Base-by-base conservation (phyloP, 53 echinoderm and acorn worm species). In the Actinopyga echinites region DNA sequence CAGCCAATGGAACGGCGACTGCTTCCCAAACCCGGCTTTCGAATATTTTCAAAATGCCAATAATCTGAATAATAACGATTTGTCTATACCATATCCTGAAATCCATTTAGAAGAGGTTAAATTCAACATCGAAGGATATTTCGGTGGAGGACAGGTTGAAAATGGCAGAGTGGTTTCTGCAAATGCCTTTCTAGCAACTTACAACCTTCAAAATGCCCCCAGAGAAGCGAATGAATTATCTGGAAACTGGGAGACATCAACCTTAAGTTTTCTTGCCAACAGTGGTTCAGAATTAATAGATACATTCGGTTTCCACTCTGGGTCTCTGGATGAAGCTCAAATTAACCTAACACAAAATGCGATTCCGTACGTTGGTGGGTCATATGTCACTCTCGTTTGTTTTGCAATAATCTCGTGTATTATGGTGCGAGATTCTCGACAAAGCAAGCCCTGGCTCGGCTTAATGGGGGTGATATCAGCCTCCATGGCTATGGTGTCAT, bases 341-440 rank as follows among this genome's bases (percentile, higher is more conserved):
- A 85, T 79, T 4, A 86, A 56, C 35, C 52, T 93, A 58, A 91
- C 93, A 28, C 15, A 78, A 17, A 79, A 84, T 22, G 87, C 91
- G 59, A 85, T 96, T 33, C 96, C 96, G 1, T 86, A 83, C 33
- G 85, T 96, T 57, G 69, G 71, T 22, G 74, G 89, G 21, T 79
- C 96, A 7, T 87, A 83, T 58, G 79, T 57, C 36, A 84, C 93
- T 31, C 64, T 96, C 5, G 78, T 90, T 7, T 55, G 55, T 26
- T 96, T 96, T 45, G 85, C 96, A 0, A 84, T 91, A 54, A 56
- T 67, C 0, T 89, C 87, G 5, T 96, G 96, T 38, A 79, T 96
- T 67, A 93, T 93, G 88, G 58, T 58, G 6, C 74, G 90, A n/a
- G 91, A 91, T 69, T 87, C 87, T 79, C 84, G 83, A 28, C 91